Conservation (phyloP, 2,797 vertebrate genomes). For the Atherinosoma microstoma region DNA sequence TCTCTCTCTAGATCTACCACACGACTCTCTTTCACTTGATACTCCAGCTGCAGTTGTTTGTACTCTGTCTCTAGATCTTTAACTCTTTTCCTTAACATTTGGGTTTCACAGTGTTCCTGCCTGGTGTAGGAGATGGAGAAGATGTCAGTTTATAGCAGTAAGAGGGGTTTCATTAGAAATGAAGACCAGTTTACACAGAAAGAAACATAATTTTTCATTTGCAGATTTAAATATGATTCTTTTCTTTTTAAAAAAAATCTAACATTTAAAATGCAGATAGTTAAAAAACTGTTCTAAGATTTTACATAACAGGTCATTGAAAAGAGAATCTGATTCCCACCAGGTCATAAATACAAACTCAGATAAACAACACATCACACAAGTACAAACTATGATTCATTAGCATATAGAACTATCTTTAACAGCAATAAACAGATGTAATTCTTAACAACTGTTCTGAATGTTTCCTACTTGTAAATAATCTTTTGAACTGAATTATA, state of each 20-base stretch:
- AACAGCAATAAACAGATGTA: neutral
- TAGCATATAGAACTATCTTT: neutral
- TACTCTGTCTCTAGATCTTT: constrained; percentile 89
- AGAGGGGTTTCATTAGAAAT: constrained; percentile 22
- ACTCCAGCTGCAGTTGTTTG: constrained; percentile 88
- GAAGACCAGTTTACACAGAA: constrained; percentile 61
- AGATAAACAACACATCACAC: neutral
- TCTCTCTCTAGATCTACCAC: constrained; percentile 86
- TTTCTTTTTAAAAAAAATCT: neutral
- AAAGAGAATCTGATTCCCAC: neutral
- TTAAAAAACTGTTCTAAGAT: neutral
- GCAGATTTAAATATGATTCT: constrained; percentile 2
- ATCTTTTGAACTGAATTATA: neutral
- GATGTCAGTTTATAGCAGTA: constrained; percentile 56
- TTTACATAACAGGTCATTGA: neutral
- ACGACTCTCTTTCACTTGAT: constrained; percentile 85
- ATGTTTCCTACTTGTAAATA: neutral
- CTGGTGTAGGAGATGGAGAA: constrained; percentile 79
- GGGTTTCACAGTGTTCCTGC: constrained; percentile 87
- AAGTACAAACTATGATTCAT: neutral
- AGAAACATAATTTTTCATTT: constrained; percentile 48
- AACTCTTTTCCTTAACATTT: constrained; percentile 88
- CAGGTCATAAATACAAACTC: neutral
- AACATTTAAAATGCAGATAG: neutral
- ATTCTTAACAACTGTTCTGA: neutral